phyloP scores from a whole-genome alignment of 2,888 invertebrate species.

The Limenitis camilla region DNA sequence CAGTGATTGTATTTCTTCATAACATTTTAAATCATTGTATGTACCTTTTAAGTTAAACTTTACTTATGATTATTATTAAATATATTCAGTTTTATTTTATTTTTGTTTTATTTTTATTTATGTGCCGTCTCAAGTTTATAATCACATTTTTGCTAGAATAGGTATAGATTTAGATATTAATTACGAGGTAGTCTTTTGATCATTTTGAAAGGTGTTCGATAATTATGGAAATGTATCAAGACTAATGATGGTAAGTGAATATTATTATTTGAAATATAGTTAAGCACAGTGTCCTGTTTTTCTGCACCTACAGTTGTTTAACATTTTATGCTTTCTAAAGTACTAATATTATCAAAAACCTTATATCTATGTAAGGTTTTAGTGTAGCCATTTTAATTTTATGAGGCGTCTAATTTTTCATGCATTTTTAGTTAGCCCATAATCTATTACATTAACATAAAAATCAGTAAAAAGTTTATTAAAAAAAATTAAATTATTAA shows the following conservation, averaged over 20 bases:
- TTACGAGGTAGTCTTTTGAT: conserved; percentile 14
- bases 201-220: conserved; percentile 21
- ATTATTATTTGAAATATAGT: conserved; percentile 18
- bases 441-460: not conserved
- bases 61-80: conserved; percentile 67
- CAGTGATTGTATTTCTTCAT: conserved; percentile 44
- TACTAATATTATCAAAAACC: not conserved
- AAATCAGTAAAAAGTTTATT: not conserved
- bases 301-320: conserved; percentile 17
- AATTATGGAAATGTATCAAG: conserved; percentile 16
- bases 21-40: conserved; percentile 46
- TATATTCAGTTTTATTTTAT: conserved; percentile 74
- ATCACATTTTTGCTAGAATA: conserved; percentile 7
- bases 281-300: conserved; percentile 19
- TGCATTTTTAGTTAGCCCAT: conserved; percentile 3
- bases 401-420: not conserved
- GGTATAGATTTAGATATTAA: conserved; percentile 7
- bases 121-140: conserved; percentile 35
- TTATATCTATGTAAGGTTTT: not conserved
- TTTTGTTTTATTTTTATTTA: conserved; percentile 66
- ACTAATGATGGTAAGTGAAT: conserved; percentile 26
- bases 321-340: conserved; percentile 15
- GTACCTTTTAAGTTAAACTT: conserved; percentile 54
- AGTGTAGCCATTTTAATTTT: conserved; percentile 2
- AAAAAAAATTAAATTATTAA: too few relatives aligned